These are phyloP conservation scores for Hybognathus amarus DNA, from an alignment of 2,797 vertebrate genomes.

Conservation along the genomic window DNA sequence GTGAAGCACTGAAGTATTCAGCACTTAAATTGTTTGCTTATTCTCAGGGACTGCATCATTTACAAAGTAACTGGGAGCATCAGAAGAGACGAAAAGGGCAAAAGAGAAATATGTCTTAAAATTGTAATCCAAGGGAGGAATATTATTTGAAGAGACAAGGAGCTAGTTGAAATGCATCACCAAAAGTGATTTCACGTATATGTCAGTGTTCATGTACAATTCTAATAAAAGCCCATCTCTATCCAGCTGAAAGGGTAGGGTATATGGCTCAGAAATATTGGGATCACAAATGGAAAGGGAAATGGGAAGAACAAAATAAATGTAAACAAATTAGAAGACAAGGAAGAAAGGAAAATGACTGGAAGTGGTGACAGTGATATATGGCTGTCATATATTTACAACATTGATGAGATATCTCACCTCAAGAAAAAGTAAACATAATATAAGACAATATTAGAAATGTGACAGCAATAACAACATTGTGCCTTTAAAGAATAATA, in stretches of 20 bases:
- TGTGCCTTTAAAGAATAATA: constrained; percentile 2
- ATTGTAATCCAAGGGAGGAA: constrained; percentile 18
- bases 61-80: constrained; percentile 54
- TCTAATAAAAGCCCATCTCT: constrained; percentile 37
- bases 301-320: constrained; percentile 1
- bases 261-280: not conserved
- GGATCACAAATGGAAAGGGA: constrained; percentile 2
- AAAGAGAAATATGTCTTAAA: constrained; percentile 30
- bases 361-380: constrained; percentile 30
- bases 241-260: constrained; percentile 16
- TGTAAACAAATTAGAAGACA: constrained; percentile 36
- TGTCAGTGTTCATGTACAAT: constrained; percentile 41
- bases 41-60: constrained; percentile 71
- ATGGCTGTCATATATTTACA: constrained; percentile 15
- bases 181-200: constrained; percentile 38
- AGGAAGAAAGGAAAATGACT: constrained; percentile 13
- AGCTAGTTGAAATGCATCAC: constrained; percentile 44
- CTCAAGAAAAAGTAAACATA: constrained; percentile 20
- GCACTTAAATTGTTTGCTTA: constrained; percentile 72
- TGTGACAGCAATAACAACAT: not conserved
- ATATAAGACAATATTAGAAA: constrained; percentile 10
- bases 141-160: constrained; percentile 32
- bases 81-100: constrained; percentile 51
- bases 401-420: constrained; percentile 17
- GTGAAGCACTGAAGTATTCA: constrained; percentile 58